These are phyloP conservation scores for Sialia sialis DNA, from an alignment of 2,113 vertebrate species.

Conservation along the genomic window DNA sequence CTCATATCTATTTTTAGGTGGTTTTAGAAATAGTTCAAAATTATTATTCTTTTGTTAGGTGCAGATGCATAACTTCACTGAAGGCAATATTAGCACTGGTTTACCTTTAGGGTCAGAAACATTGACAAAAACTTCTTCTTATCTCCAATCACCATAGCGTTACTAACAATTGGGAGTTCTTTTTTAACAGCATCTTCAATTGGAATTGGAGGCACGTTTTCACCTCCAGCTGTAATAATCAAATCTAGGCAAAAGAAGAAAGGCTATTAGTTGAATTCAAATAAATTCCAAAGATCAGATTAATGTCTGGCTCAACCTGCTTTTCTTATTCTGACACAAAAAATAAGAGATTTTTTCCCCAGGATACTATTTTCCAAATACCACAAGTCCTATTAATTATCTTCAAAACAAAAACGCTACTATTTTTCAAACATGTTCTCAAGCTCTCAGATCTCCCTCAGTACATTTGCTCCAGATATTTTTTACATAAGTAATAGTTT, in stretches of 20 bases:
- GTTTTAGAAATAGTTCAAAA: not conserved
- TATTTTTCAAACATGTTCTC: not conserved
- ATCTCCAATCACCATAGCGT: constrained; percentile 84
- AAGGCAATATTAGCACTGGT: not conserved
- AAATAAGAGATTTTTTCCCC: not conserved
- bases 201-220: constrained; percentile 82
- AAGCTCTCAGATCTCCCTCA: not conserved
- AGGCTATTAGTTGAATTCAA: not conserved
- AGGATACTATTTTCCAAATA: not conserved
- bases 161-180: constrained; percentile 83
- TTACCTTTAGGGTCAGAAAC: constrained; percentile 86
- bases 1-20: not conserved
- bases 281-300: not conserved
- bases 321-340: not conserved
- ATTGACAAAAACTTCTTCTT: constrained; percentile 86
- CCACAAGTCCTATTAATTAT: not conserved
- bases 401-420: not conserved
- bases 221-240: constrained; percentile 86
- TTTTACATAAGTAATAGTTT: not conserved
- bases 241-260: constrained; percentile 72
- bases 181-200: constrained; percentile 85
- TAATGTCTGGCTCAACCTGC: not conserved
- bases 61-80: not conserved
- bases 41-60: not conserved
- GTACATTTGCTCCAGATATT: not conserved